These are phyloP conservation scores for Puntigrus tetrazona DNA, from an alignment of 2,113 vertebrate species.

Conservation along the genomic window DNA sequence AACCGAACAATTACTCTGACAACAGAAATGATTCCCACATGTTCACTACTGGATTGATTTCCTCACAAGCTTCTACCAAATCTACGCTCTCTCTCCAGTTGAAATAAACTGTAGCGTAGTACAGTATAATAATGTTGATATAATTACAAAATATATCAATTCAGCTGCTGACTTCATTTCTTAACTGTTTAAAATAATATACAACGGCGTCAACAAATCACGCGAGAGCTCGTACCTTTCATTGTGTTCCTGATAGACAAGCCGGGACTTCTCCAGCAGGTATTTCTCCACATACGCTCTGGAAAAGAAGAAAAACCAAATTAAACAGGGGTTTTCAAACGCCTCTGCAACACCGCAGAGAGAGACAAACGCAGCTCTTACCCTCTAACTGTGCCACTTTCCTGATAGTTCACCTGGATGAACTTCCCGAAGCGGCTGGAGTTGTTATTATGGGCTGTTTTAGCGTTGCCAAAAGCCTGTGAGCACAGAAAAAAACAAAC, in stretches of 20 bases:
- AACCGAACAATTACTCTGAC: background rate
- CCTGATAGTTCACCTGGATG: constrained; percentile 99
- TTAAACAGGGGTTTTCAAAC: background rate
- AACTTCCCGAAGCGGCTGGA: constrained; percentile 99
- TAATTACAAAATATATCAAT: background rate
- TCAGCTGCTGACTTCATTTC: background rate
- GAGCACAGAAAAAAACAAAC: constrained; percentile 56
- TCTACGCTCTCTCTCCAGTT: background rate
- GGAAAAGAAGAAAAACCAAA: constrained; percentile 58
- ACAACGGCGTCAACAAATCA: background rate
- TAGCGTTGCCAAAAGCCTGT: constrained; percentile 98
- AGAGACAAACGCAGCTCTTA: constrained; percentile 68
- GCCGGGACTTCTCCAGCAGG: constrained; percentile 94
- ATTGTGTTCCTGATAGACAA: constrained; percentile 98
- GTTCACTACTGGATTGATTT: background rate
- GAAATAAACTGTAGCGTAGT: background rate
- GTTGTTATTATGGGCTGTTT: constrained; percentile 99
- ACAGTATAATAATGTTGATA: background rate
- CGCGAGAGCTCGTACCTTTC: constrained; percentile 79
- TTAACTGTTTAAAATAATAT: background rate
- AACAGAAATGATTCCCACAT: background rate
- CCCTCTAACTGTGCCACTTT: constrained; percentile 96
- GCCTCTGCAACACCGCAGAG: background rate
- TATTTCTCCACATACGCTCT: constrained; percentile 99
- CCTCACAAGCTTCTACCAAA: background rate